A percentile compares a stretch with the other conserved stretches of the same genome.
phyloP scores from a whole-genome alignment of 2,113 vertebrate genomes.

The Bucco capensis region DNA sequence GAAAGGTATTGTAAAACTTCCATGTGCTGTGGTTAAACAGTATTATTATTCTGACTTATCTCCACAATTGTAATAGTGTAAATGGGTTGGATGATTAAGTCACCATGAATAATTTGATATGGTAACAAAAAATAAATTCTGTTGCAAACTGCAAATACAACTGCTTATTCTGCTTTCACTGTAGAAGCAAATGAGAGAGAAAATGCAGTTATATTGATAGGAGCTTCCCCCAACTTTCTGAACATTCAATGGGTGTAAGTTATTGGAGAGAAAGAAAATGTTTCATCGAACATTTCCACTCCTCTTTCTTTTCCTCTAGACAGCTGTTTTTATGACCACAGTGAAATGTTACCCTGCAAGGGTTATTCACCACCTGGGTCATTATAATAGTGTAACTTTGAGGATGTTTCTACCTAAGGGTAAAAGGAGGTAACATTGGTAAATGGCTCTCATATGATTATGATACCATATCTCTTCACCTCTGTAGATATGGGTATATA shows the following conservation, averaged over 20 bases:
- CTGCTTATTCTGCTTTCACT: constrained; percentile 13
- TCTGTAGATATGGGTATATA: background rate
- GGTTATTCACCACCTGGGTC: constrained; percentile 57
- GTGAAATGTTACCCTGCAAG: constrained; percentile 30
- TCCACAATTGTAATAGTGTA: background rate
- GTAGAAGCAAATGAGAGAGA: background rate
- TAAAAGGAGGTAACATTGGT: constrained; percentile 31
- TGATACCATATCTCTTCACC: too few species aligned
- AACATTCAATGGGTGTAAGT: background rate
- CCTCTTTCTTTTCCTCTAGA: background rate
- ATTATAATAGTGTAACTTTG: constrained; percentile 31
- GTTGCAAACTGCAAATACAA: background rate
- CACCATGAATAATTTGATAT: background rate
- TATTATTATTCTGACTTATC: background rate
- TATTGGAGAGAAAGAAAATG: background rate
- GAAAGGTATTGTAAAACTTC: background rate
- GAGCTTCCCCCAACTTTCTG: background rate
- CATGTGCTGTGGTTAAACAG: background rate
- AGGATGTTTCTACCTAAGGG: constrained; percentile 34
- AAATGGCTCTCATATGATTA: too few species aligned
- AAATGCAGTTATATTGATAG: background rate
- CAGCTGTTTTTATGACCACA: background rate
- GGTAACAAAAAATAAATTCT: background rate
- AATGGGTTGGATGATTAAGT: background rate
- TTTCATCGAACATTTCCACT: background rate